Evolutionary conservation across 2,888 invertebrate genomes (phyloP).

Genomic region (Automeris io): DNA sequence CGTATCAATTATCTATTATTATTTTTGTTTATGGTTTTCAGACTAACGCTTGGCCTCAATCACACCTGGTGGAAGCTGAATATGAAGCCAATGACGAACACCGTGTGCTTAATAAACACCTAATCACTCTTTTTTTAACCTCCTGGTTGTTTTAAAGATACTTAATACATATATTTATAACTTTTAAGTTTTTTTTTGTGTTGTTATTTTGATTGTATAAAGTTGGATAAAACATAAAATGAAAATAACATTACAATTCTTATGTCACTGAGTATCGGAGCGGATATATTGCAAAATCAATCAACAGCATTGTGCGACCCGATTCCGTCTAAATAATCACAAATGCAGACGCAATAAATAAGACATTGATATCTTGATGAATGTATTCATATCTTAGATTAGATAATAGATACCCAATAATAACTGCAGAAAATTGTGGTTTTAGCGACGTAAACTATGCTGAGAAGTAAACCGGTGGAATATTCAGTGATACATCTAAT

Average conservation of each 20-base stretch:
- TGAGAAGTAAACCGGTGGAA: slow-evolving; percentile 17
- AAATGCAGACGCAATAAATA: slow-evolving; percentile 36
- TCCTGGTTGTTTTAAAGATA: too few species aligned
- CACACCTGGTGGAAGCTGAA: too few species aligned
- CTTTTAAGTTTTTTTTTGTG: too few species aligned
- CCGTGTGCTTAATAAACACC: too few species aligned
- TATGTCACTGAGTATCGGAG: not conserved
- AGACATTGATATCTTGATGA: slow-evolving; percentile 43
- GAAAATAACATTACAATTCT: not conserved
- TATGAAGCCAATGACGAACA: too few species aligned
- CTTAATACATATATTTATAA: too few species aligned
- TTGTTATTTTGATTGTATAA: not conserved
- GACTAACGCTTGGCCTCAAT: too few species aligned
- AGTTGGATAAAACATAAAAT: not conserved
- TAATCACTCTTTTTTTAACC: too few species aligned
- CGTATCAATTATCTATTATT: too few species aligned
- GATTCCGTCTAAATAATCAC: slow-evolving; percentile 31
- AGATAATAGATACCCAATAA: slow-evolving; percentile 37
- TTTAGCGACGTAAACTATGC: slow-evolving; percentile 43
- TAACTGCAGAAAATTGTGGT: slow-evolving; percentile 51
- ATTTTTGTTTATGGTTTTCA: too few species aligned
- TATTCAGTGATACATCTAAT: slow-evolving; percentile 30
- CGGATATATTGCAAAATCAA: slow-evolving; percentile 19
- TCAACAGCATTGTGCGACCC: slow-evolving; percentile 15
- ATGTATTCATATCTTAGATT: slow-evolving; percentile 51